Percentiles rank a stretch among this genome's conserved stretches.
phyloP scores from a whole-genome alignment of 64 coral and sea anemone genomes.

The Exaiptasia diaphana region DNA sequence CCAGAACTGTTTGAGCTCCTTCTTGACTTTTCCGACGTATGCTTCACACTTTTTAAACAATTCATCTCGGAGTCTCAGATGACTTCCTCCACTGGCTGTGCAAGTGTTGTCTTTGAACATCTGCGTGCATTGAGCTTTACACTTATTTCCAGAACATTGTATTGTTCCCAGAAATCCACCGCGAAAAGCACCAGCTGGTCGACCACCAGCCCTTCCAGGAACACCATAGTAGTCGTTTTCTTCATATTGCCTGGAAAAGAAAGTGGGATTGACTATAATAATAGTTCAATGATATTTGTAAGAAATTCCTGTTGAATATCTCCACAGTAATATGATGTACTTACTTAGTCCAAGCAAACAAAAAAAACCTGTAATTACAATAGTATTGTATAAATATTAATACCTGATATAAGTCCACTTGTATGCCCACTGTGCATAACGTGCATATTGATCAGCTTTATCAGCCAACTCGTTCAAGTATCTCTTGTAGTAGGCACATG shows the following conservation, averaged over 20 bases:
- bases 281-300: no score
- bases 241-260: background rate
- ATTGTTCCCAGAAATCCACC: background rate
- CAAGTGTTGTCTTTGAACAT: background rate
- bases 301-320: no score
- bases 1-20: background rate
- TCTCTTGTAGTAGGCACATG: background rate
- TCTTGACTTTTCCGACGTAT: background rate
- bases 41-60: background rate
- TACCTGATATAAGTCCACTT: constrained; percentile 2
- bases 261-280: no score
- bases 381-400: no score
- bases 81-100: background rate
- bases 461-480: background rate
- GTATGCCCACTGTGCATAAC: background rate
- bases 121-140: background rate
- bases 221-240: background rate
- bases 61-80: background rate
- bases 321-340: no score
- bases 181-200: background rate
- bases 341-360: no score
- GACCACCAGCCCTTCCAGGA: background rate
- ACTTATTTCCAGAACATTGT: background rate
- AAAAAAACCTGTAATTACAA: no score
- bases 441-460: background rate